phyloP scores from a whole-genome alignment of 2,797 vertebrate species.

The Poeciliopsis turneri region DNA sequence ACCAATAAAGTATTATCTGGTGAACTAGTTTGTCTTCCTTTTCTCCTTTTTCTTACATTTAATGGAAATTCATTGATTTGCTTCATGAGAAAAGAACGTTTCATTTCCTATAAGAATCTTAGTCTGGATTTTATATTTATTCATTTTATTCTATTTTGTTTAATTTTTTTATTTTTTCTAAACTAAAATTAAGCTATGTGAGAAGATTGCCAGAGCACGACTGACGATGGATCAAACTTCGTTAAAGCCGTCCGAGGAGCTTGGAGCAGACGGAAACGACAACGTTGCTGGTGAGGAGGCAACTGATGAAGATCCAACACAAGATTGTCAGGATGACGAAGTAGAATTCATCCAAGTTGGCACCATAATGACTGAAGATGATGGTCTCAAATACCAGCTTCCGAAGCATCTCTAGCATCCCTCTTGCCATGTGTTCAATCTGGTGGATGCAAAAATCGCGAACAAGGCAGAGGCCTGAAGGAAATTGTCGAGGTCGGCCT shows the following conservation, averaged over 20 bases:
- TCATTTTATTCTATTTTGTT: too few species aligned
- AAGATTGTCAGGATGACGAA: not conserved
- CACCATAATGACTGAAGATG: not conserved
- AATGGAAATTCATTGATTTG: not conserved
- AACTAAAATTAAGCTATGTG: not conserved
- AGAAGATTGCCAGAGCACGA: not conserved
- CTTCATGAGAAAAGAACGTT: not conserved
- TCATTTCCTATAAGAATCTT: not conserved
- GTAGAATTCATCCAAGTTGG: not conserved
- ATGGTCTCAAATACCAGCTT: not conserved
- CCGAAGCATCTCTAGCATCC: not conserved
- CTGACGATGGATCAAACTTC: not conserved
- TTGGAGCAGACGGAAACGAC: not conserved
- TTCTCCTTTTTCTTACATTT: not conserved
- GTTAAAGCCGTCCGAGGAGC: not conserved
- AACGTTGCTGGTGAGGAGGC: not conserved
- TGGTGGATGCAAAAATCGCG: not conserved
- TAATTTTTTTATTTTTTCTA: too few species aligned
- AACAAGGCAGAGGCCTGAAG: not conserved
- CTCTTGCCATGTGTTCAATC: not conserved
- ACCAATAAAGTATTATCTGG: not conserved
- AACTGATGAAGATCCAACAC: not conserved
- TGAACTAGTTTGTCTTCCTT: not conserved
- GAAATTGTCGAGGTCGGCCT: not conserved
- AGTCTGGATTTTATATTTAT: not conserved